These are phyloP conservation scores for Chrysocyon brachyurus DNA, from an alignment of 2,797 vertebrate genomes.

Conservation along the genomic window DNA sequence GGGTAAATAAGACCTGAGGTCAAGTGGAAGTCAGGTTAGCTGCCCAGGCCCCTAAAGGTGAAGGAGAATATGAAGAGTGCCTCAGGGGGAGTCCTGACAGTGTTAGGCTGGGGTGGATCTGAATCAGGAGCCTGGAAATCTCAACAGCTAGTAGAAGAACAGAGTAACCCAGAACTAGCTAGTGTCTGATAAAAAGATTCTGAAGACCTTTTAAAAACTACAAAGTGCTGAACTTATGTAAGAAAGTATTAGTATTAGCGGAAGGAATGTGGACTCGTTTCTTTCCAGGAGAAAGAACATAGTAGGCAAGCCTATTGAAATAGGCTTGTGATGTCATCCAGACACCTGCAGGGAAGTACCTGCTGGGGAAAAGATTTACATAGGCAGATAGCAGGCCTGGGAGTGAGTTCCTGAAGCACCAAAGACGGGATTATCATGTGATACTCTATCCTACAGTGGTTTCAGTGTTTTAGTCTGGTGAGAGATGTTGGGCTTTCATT, in stretches of 20 bases:
- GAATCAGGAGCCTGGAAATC: not conserved
- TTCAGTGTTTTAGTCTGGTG: not conserved
- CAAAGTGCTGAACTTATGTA: not conserved
- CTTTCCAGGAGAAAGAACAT: constrained; percentile 36
- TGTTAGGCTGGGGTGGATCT: not conserved
- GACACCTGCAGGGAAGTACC: constrained; percentile 6
- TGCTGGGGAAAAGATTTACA: not conserved
- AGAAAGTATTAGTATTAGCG: not conserved
- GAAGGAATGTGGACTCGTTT: not conserved
- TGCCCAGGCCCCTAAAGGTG: not conserved
- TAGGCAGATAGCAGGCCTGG: not conserved
- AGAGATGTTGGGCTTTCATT: not conserved
- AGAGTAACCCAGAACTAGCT: not conserved
- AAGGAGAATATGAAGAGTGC: not conserved
- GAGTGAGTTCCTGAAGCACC: not conserved
- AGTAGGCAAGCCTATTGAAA: not conserved
- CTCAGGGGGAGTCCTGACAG: too few relatives aligned
- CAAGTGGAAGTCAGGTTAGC: not conserved
- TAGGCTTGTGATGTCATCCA: not conserved
- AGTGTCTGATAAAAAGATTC: not conserved
- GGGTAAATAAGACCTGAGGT: not conserved
- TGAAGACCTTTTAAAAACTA: not conserved
- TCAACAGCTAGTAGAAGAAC: not conserved
- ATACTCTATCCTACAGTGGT: not conserved
- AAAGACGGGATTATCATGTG: not conserved